Base-by-base conservation (phyloP, 92 coral and sea anemone genomes). In the Hydrozoanthus gracilis region DNA sequence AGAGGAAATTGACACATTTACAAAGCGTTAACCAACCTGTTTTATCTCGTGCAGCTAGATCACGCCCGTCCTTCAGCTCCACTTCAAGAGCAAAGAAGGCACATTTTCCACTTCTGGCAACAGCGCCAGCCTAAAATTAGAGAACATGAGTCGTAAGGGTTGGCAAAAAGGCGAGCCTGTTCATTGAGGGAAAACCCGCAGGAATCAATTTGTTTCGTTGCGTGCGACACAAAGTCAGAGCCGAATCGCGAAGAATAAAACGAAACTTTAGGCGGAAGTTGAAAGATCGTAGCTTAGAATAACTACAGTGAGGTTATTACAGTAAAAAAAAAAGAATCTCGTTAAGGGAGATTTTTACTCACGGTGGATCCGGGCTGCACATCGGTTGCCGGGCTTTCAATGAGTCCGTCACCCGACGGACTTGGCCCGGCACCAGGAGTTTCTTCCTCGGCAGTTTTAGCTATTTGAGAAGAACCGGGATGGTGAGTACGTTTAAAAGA, bases 21-120 rank as follows among this genome's bases (percentile, higher is more conserved):
- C 17, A 17, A 20, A 5, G 46, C 17, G 17, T 5, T 35, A 8
- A 68, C 73, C 27, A 68, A 96, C 99, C 99, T 89, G 99, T 96
- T 86, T 96, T 96, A 83, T 96, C 99, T 85, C 99, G 98, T 87
- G 99, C 99, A 13, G 99, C 99, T 60, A 96, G 86, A 79, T 96
- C 98, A 50, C 91, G 94, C 89, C 99, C 99, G 62, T 96, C 99
- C 87, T 96, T 96, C 77, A 96, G 86, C 98, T 96, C 98, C n/a
- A 96, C 95, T 76, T 92, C 95, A 7, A 96, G 99, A 76, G 99
- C 96, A 93, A 96, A 96, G 96, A 96, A 96, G 84, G 99, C 96
- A 79, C 98, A 96, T 92, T 96, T 96, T 73, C 98, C 99, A 87
- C 95, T 93, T 78, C 89, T 95, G 83, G 98, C 99, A 50, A 96